phyloP scores from a whole-genome alignment of 2,113 vertebrate species.

The Rhinoptilus africanus region DNA sequence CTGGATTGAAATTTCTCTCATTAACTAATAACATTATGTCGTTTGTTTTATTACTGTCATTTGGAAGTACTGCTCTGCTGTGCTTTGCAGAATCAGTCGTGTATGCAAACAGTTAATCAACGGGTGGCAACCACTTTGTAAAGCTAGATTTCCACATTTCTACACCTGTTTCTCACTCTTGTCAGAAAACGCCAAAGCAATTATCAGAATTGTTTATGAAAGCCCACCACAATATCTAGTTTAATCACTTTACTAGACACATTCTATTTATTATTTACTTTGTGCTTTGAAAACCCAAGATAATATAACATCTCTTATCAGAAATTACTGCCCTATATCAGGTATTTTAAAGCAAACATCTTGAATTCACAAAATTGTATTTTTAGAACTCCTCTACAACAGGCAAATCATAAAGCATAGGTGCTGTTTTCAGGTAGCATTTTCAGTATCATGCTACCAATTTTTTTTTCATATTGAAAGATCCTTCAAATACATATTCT shows the following conservation, averaged over 20 bases:
- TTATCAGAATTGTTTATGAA: background rate
- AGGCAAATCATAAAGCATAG: background rate
- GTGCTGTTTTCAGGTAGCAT: background rate
- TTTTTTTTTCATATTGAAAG: background rate
- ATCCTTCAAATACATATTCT: background rate
- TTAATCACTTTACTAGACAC: background rate
- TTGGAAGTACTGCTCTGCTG: background rate
- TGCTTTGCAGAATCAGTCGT: background rate
- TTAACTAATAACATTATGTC: background rate
- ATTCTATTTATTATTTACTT: background rate
- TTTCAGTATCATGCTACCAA: background rate
- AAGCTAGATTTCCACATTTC: background rate
- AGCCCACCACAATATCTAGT: background rate
- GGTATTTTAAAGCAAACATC: background rate
- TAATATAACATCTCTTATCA: background rate
- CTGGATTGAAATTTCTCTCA: background rate
- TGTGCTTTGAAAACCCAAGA: background rate
- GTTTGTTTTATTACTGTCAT: background rate
- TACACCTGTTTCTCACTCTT: background rate
- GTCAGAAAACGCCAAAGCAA: background rate
- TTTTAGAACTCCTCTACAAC: background rate
- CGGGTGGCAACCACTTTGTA: background rate
- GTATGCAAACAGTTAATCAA: slow-evolving; percentile 5
- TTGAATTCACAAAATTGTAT: background rate
- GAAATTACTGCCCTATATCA: background rate